Base-by-base conservation (phyloP, 1,140 invertebrate species). In the Lanistes nyassanus region DNA sequence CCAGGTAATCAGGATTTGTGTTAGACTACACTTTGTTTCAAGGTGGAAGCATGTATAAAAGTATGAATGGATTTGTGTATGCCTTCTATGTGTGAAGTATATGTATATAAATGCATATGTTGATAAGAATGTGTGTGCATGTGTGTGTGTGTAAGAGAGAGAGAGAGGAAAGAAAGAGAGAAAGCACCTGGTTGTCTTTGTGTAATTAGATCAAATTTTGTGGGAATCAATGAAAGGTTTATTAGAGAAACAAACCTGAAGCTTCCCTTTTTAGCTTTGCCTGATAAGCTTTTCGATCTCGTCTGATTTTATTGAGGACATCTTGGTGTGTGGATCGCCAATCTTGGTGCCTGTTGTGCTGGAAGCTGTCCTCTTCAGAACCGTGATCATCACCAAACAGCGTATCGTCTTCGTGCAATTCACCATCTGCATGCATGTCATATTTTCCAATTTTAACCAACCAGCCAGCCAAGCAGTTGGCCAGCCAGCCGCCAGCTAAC, bases 281-380 rank as follows among this genome's bases (percentile, higher is more conserved):
- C 1, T 74, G 51, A n/a, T 71, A 47, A 13, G 72, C 72, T 51
- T 60, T 53, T 42, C 77, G 72, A 16, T 74, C 79, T 29, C 60
- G 72, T 67, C 79, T 51, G 29, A 80, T 77, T 60, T 75, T 78
- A 26, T 71, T 68, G 26, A 80, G 34, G 21, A 78, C 58, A 39
- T 75, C 42, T 67, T 81, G 74, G 47, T 84, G 76, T 31, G 77
- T 78, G 47, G 47, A 51, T 47, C 77, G 64, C 80, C 78, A 80
- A 62, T 82, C 75, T 47, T 78, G 69, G 65, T 36, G 51, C 55
- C 67, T 75, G 76, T 68, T 75, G 55, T 56, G 58, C 3, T 34
- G 56, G 31, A 65, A 75, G 4, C 64, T 71, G 56, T 65, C 75
- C 36, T 66, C 23, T 21, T 71, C 66, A 70, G 37, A 34, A 0